Percentiles rank a stretch among this genome's conserved stretches.
phyloP scores from a whole-genome alignment of 1,140 invertebrate species.

The Saxidomus purpurata region DNA sequence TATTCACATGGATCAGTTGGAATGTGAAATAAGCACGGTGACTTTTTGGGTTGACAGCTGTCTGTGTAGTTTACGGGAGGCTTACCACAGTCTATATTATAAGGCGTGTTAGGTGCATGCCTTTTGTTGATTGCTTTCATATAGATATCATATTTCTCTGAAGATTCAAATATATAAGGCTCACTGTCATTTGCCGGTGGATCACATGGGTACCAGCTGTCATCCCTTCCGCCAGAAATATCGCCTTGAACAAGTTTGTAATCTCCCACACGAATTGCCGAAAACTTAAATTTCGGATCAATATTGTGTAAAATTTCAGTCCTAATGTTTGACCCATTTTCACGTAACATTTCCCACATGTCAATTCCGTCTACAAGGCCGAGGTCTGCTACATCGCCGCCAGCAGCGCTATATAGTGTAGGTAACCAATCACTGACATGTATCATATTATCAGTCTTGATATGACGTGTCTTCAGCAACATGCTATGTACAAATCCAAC shows the following conservation, averaged over 20 bases:
- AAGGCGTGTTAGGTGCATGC: slow-evolving; percentile 21
- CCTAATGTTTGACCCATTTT: slow-evolving; percentile 89
- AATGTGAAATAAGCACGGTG: slow-evolving; percentile 94
- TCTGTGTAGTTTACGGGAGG: slow-evolving; percentile 74
- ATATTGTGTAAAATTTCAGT: slow-evolving; percentile 94
- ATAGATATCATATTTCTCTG: neutral
- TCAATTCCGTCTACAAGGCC: slow-evolving; percentile 92
- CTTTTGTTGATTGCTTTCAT: neutral
- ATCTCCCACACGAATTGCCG: slow-evolving; percentile 91
- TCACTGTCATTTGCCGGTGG: neutral
- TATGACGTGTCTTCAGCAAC: slow-evolving; percentile 87
- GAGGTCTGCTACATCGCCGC: slow-evolving; percentile 84
- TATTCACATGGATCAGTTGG: slow-evolving; percentile 94
- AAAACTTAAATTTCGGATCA: slow-evolving; percentile 92
- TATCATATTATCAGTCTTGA: slow-evolving; percentile 91
- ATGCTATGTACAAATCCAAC: slow-evolving; percentile 94
- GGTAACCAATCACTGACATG: slow-evolving; percentile 97
- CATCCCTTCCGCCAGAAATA: slow-evolving; percentile 80
- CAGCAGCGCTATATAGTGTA: slow-evolving; percentile 89
- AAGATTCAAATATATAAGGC: neutral
- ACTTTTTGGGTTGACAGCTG: slow-evolving; percentile 89
- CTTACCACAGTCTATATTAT: slow-evolving; percentile 78
- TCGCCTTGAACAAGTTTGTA: slow-evolving; percentile 95
- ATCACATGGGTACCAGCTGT: slow-evolving; percentile 80
- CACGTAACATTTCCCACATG: slow-evolving; percentile 91